A percentile compares a stretch with the other conserved stretches of the same genome.
phyloP scores from a whole-genome alignment of 2,888 invertebrate genomes.

The Mesopsocus fuscifrons region DNA sequence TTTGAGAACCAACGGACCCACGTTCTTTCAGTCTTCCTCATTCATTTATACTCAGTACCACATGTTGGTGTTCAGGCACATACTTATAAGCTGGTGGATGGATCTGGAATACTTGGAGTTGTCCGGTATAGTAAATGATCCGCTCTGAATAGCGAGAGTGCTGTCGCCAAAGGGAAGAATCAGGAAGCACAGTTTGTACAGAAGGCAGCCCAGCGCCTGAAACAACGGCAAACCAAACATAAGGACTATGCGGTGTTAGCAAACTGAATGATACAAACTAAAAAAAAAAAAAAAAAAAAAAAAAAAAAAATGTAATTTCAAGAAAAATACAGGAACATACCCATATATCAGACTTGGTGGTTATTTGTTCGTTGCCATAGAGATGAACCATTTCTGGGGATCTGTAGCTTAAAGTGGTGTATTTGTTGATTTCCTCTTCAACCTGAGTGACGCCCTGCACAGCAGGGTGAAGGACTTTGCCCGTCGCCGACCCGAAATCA shows the following conservation, averaged over 20 bases:
- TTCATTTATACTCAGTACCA: too few species aligned
- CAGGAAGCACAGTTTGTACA: constrained; percentile 81
- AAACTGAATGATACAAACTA: too few species aligned
- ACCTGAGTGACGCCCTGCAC: constrained; percentile 45
- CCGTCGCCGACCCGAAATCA: constrained; percentile 90
- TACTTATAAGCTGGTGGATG: constrained; percentile 53
- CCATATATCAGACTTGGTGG: constrained; percentile 80
- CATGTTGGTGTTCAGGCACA: too few species aligned
- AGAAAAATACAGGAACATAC: constrained; percentile 26
- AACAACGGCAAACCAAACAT: too few species aligned
- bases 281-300: too few species aligned
- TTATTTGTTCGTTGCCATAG: constrained; percentile 62
- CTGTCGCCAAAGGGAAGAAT: constrained; percentile 81
- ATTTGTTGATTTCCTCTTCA: constrained; percentile 73
- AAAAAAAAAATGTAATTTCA: constrained; percentile 11
- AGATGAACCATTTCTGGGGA: constrained; percentile 89
- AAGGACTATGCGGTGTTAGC: too few species aligned
- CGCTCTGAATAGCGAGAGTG: constrained; percentile 79
- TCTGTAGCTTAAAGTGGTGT: constrained; percentile 77
- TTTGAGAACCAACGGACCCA: too few species aligned
- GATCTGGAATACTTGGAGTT: constrained; percentile 50
- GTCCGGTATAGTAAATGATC: constrained; percentile 69
- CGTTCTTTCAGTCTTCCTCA: too few species aligned
- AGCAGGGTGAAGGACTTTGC: constrained; percentile 46
- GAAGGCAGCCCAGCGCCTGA: constrained; percentile 68